Conservation (phyloP, 2,113 vertebrate genomes). For the Taxidea taxus region DNA sequence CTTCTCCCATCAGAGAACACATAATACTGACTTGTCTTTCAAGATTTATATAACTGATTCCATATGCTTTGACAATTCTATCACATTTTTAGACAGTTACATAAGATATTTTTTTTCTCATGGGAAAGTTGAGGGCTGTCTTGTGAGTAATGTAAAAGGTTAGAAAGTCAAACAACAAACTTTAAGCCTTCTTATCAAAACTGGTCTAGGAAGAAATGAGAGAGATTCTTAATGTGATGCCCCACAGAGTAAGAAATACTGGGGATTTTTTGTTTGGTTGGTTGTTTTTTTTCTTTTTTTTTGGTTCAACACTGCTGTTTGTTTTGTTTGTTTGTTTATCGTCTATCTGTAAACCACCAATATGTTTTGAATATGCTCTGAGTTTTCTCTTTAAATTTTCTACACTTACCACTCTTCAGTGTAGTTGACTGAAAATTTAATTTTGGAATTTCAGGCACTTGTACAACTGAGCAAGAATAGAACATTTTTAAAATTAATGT, state of each 20-base stretch:
- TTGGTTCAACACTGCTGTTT: neutral
- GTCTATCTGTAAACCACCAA: neutral
- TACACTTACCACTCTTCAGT: neutral
- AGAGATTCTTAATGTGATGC: neutral
- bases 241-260: neutral
- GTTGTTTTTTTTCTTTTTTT: no score
- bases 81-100: conserved; percentile 21
- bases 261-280: neutral
- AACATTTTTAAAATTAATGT: neutral
- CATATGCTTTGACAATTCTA: neutral
- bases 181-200: neutral
- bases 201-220: neutral
- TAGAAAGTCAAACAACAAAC: neutral
- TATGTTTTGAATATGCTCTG: neutral
- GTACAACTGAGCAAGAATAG: neutral
- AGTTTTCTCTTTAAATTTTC: neutral
- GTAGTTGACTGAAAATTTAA: neutral
- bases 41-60: neutral
- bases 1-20: neutral
- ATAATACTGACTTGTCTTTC: neutral
- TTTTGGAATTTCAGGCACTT: neutral
- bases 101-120: neutral
- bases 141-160: neutral
- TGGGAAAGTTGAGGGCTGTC: neutral
- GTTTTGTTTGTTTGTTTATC: neutral